phyloP scores from a whole-genome alignment of 2,113 vertebrate genomes.

The Hirundichthys speculiger region DNA sequence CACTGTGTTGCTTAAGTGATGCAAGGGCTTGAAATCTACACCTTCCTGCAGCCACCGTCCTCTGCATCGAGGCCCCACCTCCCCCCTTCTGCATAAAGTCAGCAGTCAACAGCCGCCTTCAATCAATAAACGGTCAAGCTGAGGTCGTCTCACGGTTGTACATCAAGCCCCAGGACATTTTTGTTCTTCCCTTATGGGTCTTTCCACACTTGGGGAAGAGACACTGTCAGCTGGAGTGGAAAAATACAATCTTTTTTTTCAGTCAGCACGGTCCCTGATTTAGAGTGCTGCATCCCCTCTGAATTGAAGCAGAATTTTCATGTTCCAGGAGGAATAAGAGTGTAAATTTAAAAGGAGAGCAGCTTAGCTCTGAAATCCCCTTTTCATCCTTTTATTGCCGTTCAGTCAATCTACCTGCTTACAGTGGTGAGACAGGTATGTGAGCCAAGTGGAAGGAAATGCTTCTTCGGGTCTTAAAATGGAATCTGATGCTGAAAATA shows the following conservation, averaged over 20 bases:
- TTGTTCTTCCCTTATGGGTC: slow-evolving; percentile 37
- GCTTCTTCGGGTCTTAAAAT: neutral
- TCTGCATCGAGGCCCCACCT: slow-evolving; percentile 28
- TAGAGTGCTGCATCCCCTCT: slow-evolving; percentile 16
- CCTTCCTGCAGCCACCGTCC: slow-evolving; percentile 23
- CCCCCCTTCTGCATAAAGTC: slow-evolving; percentile 64
- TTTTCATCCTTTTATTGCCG: no score
- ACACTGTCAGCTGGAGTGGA: slow-evolving; percentile 39
- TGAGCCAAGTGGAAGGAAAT: neutral
- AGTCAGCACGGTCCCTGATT: slow-evolving; percentile 25
- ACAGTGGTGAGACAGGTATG: neutral
- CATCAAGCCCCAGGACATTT: slow-evolving; percentile 59
- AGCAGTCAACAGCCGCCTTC: slow-evolving; percentile 47
- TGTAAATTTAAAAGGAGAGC: slow-evolving; percentile 2
- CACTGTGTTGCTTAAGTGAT: slow-evolving; percentile 45
- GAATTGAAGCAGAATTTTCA: slow-evolving; percentile 17
- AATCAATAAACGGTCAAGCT: slow-evolving; percentile 63
- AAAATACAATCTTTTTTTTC: slow-evolving; percentile 14
- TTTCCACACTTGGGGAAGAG: slow-evolving; percentile 29
- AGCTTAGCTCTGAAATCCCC: no score
- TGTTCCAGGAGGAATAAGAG: neutral
- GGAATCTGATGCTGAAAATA: neutral
- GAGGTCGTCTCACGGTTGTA: slow-evolving; percentile 52
- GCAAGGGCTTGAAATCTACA: slow-evolving; percentile 59
- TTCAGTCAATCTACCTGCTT: no score